Conservation (phyloP, 2,888 invertebrate genomes). For the Morpho deidamia region DNA sequence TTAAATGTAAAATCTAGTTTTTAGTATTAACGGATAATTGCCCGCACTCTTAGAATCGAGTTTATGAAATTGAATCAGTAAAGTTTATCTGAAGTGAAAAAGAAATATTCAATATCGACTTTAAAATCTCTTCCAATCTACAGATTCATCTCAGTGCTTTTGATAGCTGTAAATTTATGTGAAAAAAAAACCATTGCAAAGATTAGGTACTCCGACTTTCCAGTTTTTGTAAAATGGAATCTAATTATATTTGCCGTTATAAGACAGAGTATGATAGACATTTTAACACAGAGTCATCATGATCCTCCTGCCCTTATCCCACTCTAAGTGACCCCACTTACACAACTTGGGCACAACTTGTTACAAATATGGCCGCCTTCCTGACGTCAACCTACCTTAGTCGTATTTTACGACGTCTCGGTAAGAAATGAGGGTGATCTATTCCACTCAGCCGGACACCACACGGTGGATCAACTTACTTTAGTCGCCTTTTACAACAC, state of each 20-base stretch:
- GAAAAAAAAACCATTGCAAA: conserved; percentile 32
- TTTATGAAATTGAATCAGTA: conserved; percentile 27
- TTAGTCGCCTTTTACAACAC: too few relatives aligned
- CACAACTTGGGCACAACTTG: too few relatives aligned
- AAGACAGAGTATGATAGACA: not conserved
- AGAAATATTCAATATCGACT: conserved; percentile 28
- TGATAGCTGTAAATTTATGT: conserved; percentile 38
- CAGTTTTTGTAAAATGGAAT: conserved; percentile 31
- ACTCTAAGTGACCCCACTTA: too few relatives aligned
- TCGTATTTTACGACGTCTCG: too few relatives aligned
- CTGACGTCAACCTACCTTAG: too few relatives aligned
- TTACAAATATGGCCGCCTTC: not conserved
- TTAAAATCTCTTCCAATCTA: conserved; percentile 36
- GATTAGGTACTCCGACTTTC: conserved; percentile 31
- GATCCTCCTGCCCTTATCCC: too few relatives aligned
- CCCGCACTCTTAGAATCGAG: conserved; percentile 23
- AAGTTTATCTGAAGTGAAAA: conserved; percentile 32
- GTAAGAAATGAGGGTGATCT: too few relatives aligned
- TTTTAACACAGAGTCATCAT: conserved; percentile 22
- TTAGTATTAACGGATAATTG: conserved; percentile 24
- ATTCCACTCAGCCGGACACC: too few relatives aligned
- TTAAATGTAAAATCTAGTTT: conserved; percentile 17
- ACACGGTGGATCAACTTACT: too few relatives aligned
- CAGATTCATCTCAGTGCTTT: conserved; percentile 33
- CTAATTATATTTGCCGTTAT: conserved; percentile 25